Evolutionary conservation across 2,888 invertebrate genomes (phyloP).

Genomic region (Mythimna ferrago): DNA sequence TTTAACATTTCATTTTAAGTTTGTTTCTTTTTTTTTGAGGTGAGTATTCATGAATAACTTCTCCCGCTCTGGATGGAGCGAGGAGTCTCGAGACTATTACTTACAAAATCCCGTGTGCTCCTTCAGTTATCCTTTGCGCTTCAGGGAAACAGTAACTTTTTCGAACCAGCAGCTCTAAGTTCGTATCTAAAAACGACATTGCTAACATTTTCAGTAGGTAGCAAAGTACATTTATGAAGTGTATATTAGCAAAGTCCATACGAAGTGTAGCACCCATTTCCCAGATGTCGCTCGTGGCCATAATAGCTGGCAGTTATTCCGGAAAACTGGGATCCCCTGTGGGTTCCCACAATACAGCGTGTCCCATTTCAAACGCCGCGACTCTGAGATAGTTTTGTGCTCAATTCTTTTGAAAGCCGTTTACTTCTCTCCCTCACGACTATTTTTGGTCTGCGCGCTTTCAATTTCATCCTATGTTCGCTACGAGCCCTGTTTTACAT

Average conservation of each 20-base stretch:
- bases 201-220: too few relatives aligned
- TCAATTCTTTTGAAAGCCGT: constrained; percentile 56
- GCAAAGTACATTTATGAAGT: not conserved
- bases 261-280: constrained; percentile 37
- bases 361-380: constrained; percentile 55
- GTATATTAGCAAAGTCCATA: constrained; percentile 2
- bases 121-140: too few relatives aligned
- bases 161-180: too few relatives aligned
- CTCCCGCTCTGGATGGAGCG: too few relatives aligned
- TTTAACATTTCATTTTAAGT: not conserved
- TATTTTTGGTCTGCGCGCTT: constrained; percentile 55
- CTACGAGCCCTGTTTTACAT: constrained; percentile 49
- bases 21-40: too few relatives aligned
- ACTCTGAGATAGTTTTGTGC: constrained; percentile 51
- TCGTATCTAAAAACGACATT: too few relatives aligned
- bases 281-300: constrained; percentile 31
- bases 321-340: constrained; percentile 52
- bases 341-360: constrained; percentile 55
- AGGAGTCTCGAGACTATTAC: too few relatives aligned
- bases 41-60: too few relatives aligned
- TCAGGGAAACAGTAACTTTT: too few relatives aligned
- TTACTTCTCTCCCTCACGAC: constrained; percentile 45
- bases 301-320: constrained; percentile 39
- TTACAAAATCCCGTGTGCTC: too few relatives aligned
- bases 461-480: constrained; percentile 56